Conservation (phyloP, 2,888 invertebrate species). For the Gisinianus flammeolus region DNA sequence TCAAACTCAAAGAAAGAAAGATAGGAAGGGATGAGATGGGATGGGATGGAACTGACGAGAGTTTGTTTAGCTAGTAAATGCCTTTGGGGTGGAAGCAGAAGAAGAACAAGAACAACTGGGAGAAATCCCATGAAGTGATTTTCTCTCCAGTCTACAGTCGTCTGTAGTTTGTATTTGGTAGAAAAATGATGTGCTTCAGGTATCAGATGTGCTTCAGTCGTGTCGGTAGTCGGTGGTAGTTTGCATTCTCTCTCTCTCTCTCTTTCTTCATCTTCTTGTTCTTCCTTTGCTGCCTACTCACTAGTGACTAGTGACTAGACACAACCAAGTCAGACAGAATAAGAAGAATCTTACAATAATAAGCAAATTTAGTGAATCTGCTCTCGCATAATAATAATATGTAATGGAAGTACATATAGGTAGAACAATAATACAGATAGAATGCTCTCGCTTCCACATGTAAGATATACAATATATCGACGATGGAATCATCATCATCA, state of each 20-base stretch:
- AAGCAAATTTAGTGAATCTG: background rate
- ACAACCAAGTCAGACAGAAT: background rate
- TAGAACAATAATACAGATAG: too few relatives aligned
- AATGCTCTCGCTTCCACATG: too few relatives aligned
- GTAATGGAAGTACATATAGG: too few relatives aligned
- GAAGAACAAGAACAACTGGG: constrained; percentile 51
- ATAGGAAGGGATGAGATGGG: background rate
- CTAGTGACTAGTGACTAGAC: background rate
- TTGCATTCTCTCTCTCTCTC: constrained; percentile 24
- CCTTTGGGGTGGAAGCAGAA: constrained; percentile 23
- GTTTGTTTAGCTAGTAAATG: constrained; percentile 40
- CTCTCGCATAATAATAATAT: background rate
- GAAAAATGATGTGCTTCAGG: constrained; percentile 28
- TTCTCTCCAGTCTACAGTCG: too few relatives aligned
- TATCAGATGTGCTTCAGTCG: constrained; percentile 29
- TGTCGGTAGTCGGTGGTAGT: background rate
- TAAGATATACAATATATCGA: too few relatives aligned
- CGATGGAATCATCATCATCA: too few relatives aligned
- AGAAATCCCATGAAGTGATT: constrained; percentile 56
- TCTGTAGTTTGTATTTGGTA: background rate
- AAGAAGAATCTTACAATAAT: constrained; percentile 22
- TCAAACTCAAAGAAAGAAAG: too few relatives aligned
- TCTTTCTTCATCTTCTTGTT: constrained; percentile 38
- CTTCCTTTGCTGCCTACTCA: constrained; percentile 15
- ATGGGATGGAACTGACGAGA: background rate